These are phyloP conservation scores for Halichondria panicea DNA, from an alignment of 37 sponge, comb jelly and placozoan species.

Conservation along the genomic window DNA sequence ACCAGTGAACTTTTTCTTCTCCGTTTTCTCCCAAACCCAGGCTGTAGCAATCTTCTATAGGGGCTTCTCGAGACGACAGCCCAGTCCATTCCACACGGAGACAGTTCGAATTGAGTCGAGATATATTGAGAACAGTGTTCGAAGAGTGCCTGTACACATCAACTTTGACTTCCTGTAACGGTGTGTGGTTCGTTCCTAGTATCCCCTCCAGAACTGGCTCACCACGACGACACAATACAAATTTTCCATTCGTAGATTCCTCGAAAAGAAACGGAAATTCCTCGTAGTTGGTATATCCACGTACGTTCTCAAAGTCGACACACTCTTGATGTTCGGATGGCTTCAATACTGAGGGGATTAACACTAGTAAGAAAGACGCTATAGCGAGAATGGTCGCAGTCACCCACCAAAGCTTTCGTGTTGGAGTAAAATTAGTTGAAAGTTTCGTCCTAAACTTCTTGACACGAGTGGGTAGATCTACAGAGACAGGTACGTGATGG, in stretches of 20 bases:
- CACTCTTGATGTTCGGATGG: slow-evolving; percentile 1
- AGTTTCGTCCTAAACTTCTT: neutral
- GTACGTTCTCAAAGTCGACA: slow-evolving; percentile 25
- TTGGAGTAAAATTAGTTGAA: neutral
- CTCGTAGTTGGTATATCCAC: neutral
- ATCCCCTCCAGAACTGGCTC: slow-evolving; percentile 15
- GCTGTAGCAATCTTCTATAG: slow-evolving; percentile 64
- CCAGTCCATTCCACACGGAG: slow-evolving; percentile 58
- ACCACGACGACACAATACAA: slow-evolving; percentile 44
- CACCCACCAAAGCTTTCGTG: slow-evolving; percentile 29
- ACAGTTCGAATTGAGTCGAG: slow-evolving; percentile 36
- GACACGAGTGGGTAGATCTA: neutral
- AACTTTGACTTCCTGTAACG: slow-evolving; percentile 10
- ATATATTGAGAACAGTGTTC: slow-evolving; percentile 22
- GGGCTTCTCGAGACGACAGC: slow-evolving; percentile 8
- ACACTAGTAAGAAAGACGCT: slow-evolving; percentile 9
- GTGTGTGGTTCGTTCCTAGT: slow-evolving; percentile 14
- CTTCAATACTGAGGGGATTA: slow-evolving; percentile 19
- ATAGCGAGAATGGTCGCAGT: slow-evolving; percentile 40
- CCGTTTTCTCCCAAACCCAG: too few relatives aligned
- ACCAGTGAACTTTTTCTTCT: slow-evolving; percentile 65
- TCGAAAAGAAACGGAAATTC: slow-evolving; percentile 32
- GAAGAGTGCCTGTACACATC: slow-evolving; percentile 4
- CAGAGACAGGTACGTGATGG: neutral
- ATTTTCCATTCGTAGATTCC: slow-evolving; percentile 16